A percentile compares a stretch with the other conserved stretches of the same genome.
Evolutionary conservation across 2,797 vertebrate genomes (phyloP).

Genomic region (Acanthurus leucopareius): DNA sequence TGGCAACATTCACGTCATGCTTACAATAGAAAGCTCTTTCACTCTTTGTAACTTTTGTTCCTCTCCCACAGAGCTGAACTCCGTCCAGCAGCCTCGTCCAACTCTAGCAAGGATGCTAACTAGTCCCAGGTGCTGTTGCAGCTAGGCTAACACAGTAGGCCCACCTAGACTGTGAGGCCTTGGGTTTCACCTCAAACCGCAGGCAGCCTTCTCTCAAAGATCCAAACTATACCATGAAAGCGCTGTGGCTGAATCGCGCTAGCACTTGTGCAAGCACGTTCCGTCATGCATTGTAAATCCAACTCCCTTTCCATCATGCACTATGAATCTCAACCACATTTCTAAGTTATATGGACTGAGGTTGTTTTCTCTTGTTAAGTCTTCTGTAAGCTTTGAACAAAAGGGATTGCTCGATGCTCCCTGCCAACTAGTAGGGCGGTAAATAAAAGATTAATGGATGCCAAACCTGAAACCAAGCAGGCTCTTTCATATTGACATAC

Average conservation of each 20-base stretch:
- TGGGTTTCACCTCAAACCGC: slow-evolving; percentile 69
- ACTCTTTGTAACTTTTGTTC: slow-evolving; percentile 67
- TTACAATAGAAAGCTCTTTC: slow-evolving; percentile 62
- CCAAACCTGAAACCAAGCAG: slow-evolving; percentile 62
- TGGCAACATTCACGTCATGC: slow-evolving; percentile 58
- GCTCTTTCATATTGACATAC: slow-evolving; percentile 51
- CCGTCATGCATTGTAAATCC: slow-evolving; percentile 36
- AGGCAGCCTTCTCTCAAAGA: slow-evolving; percentile 51
- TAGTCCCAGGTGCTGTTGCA: slow-evolving; percentile 77
- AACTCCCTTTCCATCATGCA: slow-evolving; percentile 45
- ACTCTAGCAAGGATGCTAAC: slow-evolving; percentile 77
- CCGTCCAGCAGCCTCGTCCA: slow-evolving; percentile 69
- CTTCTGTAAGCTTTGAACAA: slow-evolving; percentile 70
- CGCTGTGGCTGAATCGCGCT: slow-evolving; percentile 39
- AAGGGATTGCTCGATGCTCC: slow-evolving; percentile 59
- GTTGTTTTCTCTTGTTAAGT: slow-evolving; percentile 70
- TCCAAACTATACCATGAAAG: slow-evolving; percentile 52
- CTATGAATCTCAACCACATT: slow-evolving; percentile 45
- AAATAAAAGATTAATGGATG: slow-evolving; percentile 68
- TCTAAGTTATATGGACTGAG: slow-evolving; percentile 34
- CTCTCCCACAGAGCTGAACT: slow-evolving; percentile 78
- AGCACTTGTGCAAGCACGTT: slow-evolving; percentile 41
- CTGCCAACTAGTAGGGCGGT: slow-evolving; percentile 59
- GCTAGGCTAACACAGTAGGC: slow-evolving; percentile 70
- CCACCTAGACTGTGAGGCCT: slow-evolving; percentile 69